A percentile compares a stretch with the other conserved stretches of the same genome.
Conservation (phyloP, 2,888 invertebrate species). For the Leucophenga montana region DNA sequence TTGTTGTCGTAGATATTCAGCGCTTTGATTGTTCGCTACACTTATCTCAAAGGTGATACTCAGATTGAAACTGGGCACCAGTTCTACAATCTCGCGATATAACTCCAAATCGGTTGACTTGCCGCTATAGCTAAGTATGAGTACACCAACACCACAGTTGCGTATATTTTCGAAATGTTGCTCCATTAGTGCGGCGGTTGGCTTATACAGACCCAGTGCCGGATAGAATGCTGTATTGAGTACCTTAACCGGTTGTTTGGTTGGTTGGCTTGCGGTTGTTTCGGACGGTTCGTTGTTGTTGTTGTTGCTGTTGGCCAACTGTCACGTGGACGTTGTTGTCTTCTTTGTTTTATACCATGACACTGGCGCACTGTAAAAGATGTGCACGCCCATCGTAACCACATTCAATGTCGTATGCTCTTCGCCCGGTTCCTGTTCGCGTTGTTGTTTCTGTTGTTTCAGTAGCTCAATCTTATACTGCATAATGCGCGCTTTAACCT, state of each 20-base stretch:
- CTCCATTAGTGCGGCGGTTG: constrained; percentile 72
- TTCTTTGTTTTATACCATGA: constrained; percentile 71
- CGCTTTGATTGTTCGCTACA: constrained; percentile 75
- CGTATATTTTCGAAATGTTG: constrained; percentile 78
- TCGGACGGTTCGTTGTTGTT: background rate
- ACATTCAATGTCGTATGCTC: constrained; percentile 60
- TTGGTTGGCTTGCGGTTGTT: constrained; percentile 42
- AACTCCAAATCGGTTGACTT: constrained; percentile 64
- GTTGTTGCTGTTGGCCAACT: constrained; percentile 31
- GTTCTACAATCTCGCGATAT: constrained; percentile 72
- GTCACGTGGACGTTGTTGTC: constrained; percentile 31
- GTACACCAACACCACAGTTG: constrained; percentile 77
- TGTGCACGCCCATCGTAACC: constrained; percentile 68
- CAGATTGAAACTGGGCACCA: constrained; percentile 74
- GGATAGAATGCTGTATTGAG: constrained; percentile 72
- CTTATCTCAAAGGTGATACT: constrained; percentile 78
- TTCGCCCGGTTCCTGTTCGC: constrained; percentile 59
- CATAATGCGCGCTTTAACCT: constrained; percentile 70
- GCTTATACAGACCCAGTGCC: constrained; percentile 68
- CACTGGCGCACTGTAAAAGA: constrained; percentile 71
- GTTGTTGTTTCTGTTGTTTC: constrained; percentile 57
- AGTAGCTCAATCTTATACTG: constrained; percentile 69
- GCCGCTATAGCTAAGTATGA: constrained; percentile 75
- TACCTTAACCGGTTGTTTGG: constrained; percentile 56
- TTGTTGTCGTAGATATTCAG: constrained; percentile 74